A percentile compares a stretch with the other conserved stretches of the same genome.
Evolutionary conservation across 1,140 invertebrate genomes (phyloP).

Genomic region (Atopsyche davidsoni): DNA sequence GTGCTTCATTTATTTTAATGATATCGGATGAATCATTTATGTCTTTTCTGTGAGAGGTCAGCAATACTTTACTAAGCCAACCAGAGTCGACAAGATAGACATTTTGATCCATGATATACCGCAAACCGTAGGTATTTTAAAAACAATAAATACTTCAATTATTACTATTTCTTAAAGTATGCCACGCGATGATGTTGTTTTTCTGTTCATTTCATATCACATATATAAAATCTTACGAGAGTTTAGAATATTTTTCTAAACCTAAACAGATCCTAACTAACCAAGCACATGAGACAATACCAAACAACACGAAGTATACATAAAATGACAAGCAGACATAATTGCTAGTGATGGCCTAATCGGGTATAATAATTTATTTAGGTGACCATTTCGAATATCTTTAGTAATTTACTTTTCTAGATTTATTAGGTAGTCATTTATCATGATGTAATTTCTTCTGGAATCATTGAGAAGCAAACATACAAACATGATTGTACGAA

Average conservation of each 20-base stretch:
- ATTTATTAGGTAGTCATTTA: too few species aligned
- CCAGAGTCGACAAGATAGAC: conserved; percentile 13
- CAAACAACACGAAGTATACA: neutral
- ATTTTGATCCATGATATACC: conserved; percentile 10
- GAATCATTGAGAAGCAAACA: too few species aligned
- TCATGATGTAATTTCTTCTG: too few species aligned
- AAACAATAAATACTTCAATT: neutral
- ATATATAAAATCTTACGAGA: neutral
- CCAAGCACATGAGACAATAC: neutral
- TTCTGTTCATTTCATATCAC: neutral
- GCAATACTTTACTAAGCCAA: conserved; percentile 14
- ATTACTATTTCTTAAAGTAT: neutral
- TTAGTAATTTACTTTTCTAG: neutral
- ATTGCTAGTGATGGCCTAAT: too few species aligned
- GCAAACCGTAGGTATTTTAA: neutral
- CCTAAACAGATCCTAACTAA: neutral
- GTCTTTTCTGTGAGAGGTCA: conserved; percentile 6
- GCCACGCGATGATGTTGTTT: neutral
- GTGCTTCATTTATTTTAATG: neutral
- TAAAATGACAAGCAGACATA: neutral
- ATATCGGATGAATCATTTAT: neutral
- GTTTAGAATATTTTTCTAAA: neutral
- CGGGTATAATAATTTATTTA: neutral
- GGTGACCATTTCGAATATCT: neutral
- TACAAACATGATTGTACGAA: too few species aligned